phyloP scores from a whole-genome alignment of 2,888 invertebrate species.

The Leptarthrus brevirostris region DNA sequence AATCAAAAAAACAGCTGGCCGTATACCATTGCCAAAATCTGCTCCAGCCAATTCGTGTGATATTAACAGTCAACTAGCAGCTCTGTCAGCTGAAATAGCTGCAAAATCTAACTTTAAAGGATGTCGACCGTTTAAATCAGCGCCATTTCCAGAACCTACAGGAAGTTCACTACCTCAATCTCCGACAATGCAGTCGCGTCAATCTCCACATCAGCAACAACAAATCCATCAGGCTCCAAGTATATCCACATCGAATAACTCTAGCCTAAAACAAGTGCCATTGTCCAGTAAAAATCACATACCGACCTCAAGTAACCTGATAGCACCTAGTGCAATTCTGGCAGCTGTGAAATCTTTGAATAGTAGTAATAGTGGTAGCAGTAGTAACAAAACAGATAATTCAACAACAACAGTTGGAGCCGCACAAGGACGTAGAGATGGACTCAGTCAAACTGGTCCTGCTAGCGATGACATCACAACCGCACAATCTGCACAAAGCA shows the following conservation, averaged over 20 bases:
- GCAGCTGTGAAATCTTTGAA: conserved; percentile 57
- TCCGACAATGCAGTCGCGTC: conserved; percentile 55
- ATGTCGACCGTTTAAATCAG: conserved; percentile 56
- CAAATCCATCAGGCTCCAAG: neutral
- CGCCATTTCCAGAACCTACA: conserved; percentile 54
- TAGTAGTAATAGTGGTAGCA: conserved; percentile 49
- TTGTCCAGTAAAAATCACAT: conserved; percentile 28
- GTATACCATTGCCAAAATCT: conserved; percentile 52
- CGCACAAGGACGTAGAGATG: conserved; percentile 5
- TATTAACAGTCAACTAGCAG: conserved; percentile 56
- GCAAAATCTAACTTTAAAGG: conserved; percentile 57
- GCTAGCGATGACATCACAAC: neutral
- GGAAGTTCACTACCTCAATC: conserved; percentile 54
- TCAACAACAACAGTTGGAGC: neutral
- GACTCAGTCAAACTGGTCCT: neutral
- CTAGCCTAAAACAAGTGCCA: conserved; percentile 53
- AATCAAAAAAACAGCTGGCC: conserved; percentile 52
- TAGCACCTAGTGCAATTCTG: conserved; percentile 57
- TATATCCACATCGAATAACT: conserved; percentile 7
- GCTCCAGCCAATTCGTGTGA: conserved; percentile 49
- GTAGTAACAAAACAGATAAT: conserved; percentile 19
- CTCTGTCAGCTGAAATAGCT: conserved; percentile 56
- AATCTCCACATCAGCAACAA: conserved; percentile 52
- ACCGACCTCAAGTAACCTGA: conserved; percentile 50
- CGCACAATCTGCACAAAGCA: conserved; percentile 51